These are phyloP conservation scores for Cremastinae sp. DNA, from an alignment of 2,888 invertebrate species.

Conservation along the genomic window DNA sequence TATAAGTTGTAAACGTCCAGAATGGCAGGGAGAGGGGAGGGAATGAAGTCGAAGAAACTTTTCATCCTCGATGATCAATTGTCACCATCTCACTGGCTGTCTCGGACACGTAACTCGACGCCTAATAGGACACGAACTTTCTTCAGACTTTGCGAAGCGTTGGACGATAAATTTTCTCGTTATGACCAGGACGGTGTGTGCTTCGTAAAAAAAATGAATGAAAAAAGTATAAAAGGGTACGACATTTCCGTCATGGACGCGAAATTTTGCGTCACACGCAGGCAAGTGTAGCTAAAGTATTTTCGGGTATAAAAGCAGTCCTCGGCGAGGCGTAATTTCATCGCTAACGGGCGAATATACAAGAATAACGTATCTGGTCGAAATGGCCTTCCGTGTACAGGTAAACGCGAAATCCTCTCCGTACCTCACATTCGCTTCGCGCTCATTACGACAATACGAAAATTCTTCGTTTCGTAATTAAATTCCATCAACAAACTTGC, in stretches of 20 bases:
- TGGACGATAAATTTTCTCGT: slow-evolving; percentile 46
- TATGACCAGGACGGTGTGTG: slow-evolving; percentile 16
- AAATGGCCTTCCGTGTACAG: slow-evolving; percentile 3
- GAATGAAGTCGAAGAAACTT: slow-evolving; percentile 35
- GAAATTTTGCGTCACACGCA: slow-evolving; percentile 42
- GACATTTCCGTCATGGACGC: slow-evolving; percentile 50
- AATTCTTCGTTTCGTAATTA: slow-evolving; percentile 21
- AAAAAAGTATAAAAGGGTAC: slow-evolving; percentile 10
- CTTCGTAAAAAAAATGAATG: not conserved
- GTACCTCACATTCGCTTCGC: slow-evolving; percentile 2
- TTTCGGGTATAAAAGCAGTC: slow-evolving; percentile 15
- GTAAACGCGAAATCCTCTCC: slow-evolving; percentile 25
- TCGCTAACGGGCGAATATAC: not conserved
- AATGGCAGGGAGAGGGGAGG: slow-evolving; percentile 15
- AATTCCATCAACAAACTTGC: slow-evolving; percentile 9
- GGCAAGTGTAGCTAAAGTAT: slow-evolving; percentile 24
- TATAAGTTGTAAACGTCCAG: not conserved
- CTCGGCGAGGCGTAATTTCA: slow-evolving; percentile 24
- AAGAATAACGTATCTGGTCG: slow-evolving; percentile 20
- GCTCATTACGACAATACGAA: slow-evolving; percentile 10
- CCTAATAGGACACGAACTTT: slow-evolving; percentile 46
- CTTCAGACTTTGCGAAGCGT: slow-evolving; percentile 36
- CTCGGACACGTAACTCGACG: slow-evolving; percentile 28
- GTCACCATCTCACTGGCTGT: slow-evolving; percentile 24
- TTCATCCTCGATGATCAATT: slow-evolving; percentile 35